Evolutionary conservation across 2,888 invertebrate genomes (phyloP).

Genomic region (Drosophila basisetae): DNA sequence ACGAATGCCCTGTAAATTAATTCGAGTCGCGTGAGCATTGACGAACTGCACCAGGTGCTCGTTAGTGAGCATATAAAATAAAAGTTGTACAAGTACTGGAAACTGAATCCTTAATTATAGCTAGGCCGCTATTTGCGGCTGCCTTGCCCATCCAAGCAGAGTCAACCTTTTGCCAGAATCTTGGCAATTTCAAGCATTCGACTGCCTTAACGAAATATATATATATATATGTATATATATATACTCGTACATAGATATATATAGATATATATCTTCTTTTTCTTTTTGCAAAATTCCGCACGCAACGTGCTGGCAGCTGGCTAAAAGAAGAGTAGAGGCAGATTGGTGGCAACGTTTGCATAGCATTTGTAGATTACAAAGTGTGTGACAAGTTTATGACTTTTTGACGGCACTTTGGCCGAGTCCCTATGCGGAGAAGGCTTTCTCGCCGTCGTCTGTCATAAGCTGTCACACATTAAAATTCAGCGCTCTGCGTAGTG

Average conservation of each 20-base stretch:
- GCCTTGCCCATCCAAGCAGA: slow-evolving; percentile 4
- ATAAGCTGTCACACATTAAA: slow-evolving; percentile 59
- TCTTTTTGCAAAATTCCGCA: slow-evolving; percentile 39
- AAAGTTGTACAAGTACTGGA: not conserved
- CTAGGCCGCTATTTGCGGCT: not conserved
- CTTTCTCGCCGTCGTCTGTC: slow-evolving; percentile 38
- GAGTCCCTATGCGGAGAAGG: slow-evolving; percentile 15
- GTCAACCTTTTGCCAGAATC: slow-evolving; percentile 20
- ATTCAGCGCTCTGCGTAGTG: slow-evolving; percentile 31
- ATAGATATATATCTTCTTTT: not conserved
- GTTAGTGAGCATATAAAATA: not conserved
- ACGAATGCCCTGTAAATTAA: slow-evolving; percentile 49
- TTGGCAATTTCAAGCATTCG: slow-evolving; percentile 28
- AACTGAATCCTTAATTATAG: slow-evolving; percentile 1
- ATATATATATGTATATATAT: not conserved
- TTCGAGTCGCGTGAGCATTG: slow-evolving; percentile 47
- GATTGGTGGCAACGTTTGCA: not conserved
- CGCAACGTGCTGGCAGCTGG: slow-evolving; percentile 57
- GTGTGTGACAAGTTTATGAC: slow-evolving; percentile 76
- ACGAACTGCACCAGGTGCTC: slow-evolving; percentile 24
- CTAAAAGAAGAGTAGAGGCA: slow-evolving; percentile 38
- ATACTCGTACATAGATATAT: not conserved
- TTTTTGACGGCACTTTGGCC: slow-evolving; percentile 68
- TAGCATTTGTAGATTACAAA: slow-evolving; percentile 67
- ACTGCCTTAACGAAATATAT: slow-evolving; percentile 18